A percentile compares a stretch with the other conserved stretches of the same genome.
These are phyloP conservation scores for Ceyx margarethae DNA, from an alignment of 2,113 vertebrate genomes.

Conservation along the genomic window DNA sequence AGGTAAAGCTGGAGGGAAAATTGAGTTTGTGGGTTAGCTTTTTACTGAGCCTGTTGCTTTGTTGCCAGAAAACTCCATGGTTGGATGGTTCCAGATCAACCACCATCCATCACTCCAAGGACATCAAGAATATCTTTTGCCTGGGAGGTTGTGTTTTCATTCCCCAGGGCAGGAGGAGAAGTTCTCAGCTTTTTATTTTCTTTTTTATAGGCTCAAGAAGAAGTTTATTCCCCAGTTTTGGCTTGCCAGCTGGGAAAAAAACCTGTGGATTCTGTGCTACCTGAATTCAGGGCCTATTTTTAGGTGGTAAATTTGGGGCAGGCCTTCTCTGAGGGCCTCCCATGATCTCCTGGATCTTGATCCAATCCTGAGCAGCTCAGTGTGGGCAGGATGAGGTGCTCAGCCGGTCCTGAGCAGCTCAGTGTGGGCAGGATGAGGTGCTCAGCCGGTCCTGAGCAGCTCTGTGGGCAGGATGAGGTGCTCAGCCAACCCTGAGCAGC, in stretches of 20 bases:
- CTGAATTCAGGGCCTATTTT: neutral
- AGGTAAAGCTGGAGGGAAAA: neutral
- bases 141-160: neutral
- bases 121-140: neutral
- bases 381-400: no score
- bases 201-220: no score
- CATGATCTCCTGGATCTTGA: neutral
- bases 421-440: no score
- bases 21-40: neutral
- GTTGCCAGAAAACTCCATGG: neutral
- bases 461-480: no score
- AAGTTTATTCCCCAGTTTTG: neutral
- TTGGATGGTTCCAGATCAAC: neutral
- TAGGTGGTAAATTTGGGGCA: neutral
- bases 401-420: no score
- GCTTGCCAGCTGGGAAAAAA: neutral
- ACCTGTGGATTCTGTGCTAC: no score
- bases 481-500: no score
- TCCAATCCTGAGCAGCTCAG: no score
- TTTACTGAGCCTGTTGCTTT: fast-evolving
- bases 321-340: neutral
- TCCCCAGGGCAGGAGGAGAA: no score
- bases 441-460: no score
- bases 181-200: neutral
- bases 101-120: neutral